phyloP scores from a whole-genome alignment of 2,797 vertebrate species.

The Typhlichthys eigenmanni region DNA sequence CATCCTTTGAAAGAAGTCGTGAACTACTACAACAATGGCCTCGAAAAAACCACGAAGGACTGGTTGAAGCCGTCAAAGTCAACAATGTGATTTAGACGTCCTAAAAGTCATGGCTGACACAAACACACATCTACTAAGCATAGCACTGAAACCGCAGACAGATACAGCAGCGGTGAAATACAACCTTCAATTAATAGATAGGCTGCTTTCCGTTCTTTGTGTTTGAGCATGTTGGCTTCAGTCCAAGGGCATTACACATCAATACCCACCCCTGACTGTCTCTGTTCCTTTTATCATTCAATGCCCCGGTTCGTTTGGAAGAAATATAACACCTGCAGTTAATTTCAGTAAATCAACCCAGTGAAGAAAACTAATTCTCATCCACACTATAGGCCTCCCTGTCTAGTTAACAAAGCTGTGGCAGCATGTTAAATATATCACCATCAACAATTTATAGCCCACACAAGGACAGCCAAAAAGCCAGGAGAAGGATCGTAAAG shows the following conservation, averaged over 20 bases:
- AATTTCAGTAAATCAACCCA: conserved; percentile 60
- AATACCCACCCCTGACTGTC: conserved; percentile 55
- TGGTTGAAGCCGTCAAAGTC: conserved; percentile 50
- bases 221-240: conserved; percentile 57
- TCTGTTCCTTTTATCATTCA: conserved; percentile 64
- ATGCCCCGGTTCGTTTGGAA: conserved; percentile 43
- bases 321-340: conserved; percentile 66
- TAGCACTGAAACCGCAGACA: conserved; percentile 43
- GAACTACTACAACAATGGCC: conserved; percentile 26
- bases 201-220: conserved; percentile 52
- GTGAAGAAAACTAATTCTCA: conserved; percentile 68
- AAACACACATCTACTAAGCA: conserved; percentile 38
- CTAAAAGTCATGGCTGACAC: conserved; percentile 27
- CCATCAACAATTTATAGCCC: conserved; percentile 51
- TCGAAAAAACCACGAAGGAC: conserved; percentile 31
- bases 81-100: conserved; percentile 53
- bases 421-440: conserved; percentile 55
- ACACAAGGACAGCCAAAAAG: conserved; percentile 57
- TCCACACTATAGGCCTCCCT: conserved; percentile 32
- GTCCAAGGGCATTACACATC: conserved; percentile 69
- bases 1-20: conserved; percentile 38
- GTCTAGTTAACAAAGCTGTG: conserved; percentile 51
- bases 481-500: conserved; percentile 39
- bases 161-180: conserved; percentile 61
- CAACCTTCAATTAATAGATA: conserved; percentile 66